Evolutionary conservation across 2,113 vertebrate species (phyloP), one percentile per base, ranked within the genome.

Genomic region (Alethe diademata): DNA sequence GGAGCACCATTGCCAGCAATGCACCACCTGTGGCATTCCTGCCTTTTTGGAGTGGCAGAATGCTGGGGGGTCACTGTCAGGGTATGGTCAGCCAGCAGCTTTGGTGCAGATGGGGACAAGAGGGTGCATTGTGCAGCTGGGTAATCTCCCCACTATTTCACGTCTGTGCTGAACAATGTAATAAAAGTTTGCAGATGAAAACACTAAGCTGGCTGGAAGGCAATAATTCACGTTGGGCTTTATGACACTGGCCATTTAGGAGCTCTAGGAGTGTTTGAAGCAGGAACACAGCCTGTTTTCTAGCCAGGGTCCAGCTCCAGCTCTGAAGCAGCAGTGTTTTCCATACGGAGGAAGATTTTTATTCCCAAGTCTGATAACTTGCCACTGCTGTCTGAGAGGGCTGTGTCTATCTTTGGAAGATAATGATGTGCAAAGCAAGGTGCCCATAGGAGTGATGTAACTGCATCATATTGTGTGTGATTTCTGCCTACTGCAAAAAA

Each of bases 101-200:
- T 88, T 61, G 88, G 86, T 89, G 73, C 74, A 92, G 92, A 88
- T 78, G 78, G 65, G 53, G 80, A 92, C 89, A 94, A 84, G 95
- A 86, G 83, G 73, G 89, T 61, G 62, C 81, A 71, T 73, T 86
- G 86, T 94, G 71, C 78, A 90, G 91, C 70, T 36, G 15, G 62
- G 86, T 43, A 82, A 88, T 81, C 92, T 90, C 80, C 38, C 84
- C 84, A 64, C 74, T 95, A 95, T 97, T 97, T 97, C 95, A 95
- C 38, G 2, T 85, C 92, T 86, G 91, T 56, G 76, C 83, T 65
- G 80, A 97, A 88, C 96, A 96, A 95, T 88, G 84, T 82, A 90
- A 96, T 98, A 97, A 97, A 97, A 97, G 80, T 95, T 96, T 96
- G 95, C 79, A 95, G 94, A 97, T 96, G 90, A 95, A 97, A 98